Evolutionary conservation across 2,888 invertebrate species (phyloP).

Genomic region (Agrotis segetum): DNA sequence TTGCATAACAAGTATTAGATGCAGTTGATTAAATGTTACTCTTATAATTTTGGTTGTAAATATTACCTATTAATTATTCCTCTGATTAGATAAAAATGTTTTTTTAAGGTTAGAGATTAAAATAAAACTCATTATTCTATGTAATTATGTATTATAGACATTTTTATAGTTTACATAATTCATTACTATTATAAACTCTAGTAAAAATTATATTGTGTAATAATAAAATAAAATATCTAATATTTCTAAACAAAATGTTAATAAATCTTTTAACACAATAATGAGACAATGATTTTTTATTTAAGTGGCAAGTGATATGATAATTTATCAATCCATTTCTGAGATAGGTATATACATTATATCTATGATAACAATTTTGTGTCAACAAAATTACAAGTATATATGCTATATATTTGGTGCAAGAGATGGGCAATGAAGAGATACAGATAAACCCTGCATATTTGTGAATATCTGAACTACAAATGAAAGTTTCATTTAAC

Average conservation of each 20-base stretch:
- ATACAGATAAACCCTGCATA: slow-evolving; percentile 79
- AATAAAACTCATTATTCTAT: slow-evolving; percentile 83
- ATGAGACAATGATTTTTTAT: slow-evolving; percentile 82
- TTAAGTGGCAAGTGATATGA: slow-evolving; percentile 92
- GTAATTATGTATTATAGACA: slow-evolving; percentile 91
- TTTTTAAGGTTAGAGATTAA: slow-evolving; percentile 45
- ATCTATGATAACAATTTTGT: slow-evolving; percentile 74
- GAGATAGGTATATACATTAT: slow-evolving; percentile 76
- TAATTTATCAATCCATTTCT: slow-evolving; percentile 74
- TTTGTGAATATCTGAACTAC: slow-evolving; percentile 70
- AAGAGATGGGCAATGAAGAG: slow-evolving; percentile 72
- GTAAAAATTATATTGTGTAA: slow-evolving; percentile 80
- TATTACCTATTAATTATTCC: not conserved
- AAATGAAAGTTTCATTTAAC: slow-evolving; percentile 67
- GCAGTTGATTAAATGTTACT: not conserved
- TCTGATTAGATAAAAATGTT: not conserved
- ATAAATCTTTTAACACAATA: slow-evolving; percentile 79
- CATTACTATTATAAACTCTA: slow-evolving; percentile 86
- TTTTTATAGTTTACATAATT: slow-evolving; percentile 90
- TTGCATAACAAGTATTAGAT: not conserved
- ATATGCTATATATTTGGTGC: slow-evolving; percentile 72
- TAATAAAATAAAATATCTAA: slow-evolving; percentile 79
- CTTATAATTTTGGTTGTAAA: not conserved
- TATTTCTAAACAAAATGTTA: slow-evolving; percentile 80
- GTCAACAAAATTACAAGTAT: slow-evolving; percentile 72